Conservation (phyloP, 1,140 invertebrate species). For the Heliothis virescens region DNA sequence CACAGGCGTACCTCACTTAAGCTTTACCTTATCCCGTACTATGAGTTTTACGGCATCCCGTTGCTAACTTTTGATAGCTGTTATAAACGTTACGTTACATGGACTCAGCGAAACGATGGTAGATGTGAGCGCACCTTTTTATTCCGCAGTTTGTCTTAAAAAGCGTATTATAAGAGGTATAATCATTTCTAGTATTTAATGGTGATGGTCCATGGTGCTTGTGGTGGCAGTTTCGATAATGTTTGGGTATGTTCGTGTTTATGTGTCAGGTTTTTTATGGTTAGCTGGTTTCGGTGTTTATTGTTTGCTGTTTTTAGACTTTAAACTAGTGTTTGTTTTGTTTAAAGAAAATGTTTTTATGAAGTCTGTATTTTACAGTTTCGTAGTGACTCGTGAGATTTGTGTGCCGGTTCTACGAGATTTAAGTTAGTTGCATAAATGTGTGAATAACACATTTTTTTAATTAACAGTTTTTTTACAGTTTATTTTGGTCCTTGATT, state of each 20-base stretch:
- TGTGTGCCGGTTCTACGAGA: too few relatives aligned
- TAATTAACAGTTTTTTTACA: too few relatives aligned
- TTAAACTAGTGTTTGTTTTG: too few relatives aligned
- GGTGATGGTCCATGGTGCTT: constrained; percentile 34
- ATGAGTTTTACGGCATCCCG: constrained; percentile 46
- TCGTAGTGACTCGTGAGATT: too few relatives aligned
- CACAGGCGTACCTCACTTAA: neutral
- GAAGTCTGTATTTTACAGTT: too few relatives aligned
- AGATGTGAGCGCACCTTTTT: constrained; percentile 52
- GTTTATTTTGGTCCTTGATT: too few relatives aligned
- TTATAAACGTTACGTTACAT: constrained; percentile 56
- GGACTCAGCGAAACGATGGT: constrained; percentile 33
- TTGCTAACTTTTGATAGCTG: constrained; percentile 55
- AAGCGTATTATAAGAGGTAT: constrained; percentile 53
- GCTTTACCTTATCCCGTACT: constrained; percentile 12
- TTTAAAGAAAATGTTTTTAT: too few relatives aligned
- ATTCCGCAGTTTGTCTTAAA: constrained; percentile 61
- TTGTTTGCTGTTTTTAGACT: neutral
- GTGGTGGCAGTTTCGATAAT: constrained; percentile 15
- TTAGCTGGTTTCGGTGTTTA: neutral
- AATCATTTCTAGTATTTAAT: constrained; percentile 49
- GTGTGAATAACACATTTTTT: too few relatives aligned
- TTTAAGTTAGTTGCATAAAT: too few relatives aligned
- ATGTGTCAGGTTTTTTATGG: neutral
- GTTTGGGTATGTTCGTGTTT: neutral